phyloP scores from a whole-genome alignment of 2,888 invertebrate species.

The Drosophila merina region DNA sequence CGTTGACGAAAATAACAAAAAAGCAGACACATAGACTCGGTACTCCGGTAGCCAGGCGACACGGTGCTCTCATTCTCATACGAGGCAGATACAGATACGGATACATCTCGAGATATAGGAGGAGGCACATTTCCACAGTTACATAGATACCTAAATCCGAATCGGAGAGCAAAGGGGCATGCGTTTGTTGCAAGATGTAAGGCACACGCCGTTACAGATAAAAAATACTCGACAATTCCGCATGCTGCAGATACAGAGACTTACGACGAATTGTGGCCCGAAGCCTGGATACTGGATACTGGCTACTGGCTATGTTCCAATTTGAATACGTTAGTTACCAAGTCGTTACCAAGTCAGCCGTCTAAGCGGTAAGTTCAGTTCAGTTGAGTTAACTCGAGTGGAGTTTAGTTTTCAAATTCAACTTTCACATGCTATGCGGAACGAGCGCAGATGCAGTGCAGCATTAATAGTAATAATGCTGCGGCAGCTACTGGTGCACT shows the following conservation, averaged over 20 bases:
- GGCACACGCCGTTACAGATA: constrained; percentile 45
- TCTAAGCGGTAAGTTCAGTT: constrained; percentile 22
- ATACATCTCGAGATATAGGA: constrained; percentile 11
- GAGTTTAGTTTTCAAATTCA: constrained; percentile 56
- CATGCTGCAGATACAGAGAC: constrained; percentile 40
- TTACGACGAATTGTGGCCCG: constrained; percentile 6
- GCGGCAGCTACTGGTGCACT: constrained; percentile 36
- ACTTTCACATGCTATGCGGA: constrained; percentile 66
- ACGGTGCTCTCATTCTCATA: constrained; percentile 70
- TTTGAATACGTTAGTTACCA: constrained; percentile 37
- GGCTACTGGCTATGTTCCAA: constrained; percentile 34
- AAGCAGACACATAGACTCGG: constrained; percentile 9
- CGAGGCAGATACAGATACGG: constrained; percentile 2
- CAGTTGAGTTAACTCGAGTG: constrained; percentile 29
- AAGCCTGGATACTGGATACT: background rate
- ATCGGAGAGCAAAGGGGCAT: constrained; percentile 21
- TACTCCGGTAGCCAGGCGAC: constrained; percentile 38
- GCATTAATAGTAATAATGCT: constrained; percentile 46
- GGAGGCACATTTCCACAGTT: constrained; percentile 3
- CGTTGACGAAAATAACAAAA: constrained; percentile 27
- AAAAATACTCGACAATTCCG: constrained; percentile 42
- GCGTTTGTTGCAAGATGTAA: constrained; percentile 45
- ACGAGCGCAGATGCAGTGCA: constrained; percentile 67
- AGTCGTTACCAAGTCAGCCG: constrained; percentile 24
- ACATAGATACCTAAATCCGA: constrained; percentile 5